phyloP scores from a whole-genome alignment of 2,888 invertebrate genomes.

The Drosophila macrospina region DNA sequence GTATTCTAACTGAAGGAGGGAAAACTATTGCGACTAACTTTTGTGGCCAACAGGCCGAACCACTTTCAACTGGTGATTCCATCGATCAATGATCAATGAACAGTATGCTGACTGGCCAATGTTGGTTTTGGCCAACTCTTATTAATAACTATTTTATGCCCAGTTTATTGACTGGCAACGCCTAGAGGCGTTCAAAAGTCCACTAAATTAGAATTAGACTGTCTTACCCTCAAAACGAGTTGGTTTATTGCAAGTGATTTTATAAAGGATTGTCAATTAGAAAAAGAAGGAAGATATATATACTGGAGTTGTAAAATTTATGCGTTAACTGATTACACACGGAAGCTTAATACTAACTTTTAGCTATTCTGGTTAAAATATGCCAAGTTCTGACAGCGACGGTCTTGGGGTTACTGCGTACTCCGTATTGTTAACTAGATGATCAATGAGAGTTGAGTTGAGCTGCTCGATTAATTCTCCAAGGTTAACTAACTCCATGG shows the following conservation, averaged over 20 bases:
- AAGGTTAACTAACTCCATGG: constrained; percentile 56
- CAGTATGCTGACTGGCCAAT: constrained; percentile 15
- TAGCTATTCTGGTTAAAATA: background rate
- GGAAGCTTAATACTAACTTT: constrained; percentile 7
- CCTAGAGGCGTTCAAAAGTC: constrained; percentile 50
- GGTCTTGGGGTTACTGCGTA: background rate
- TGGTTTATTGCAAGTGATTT: constrained; percentile 33
- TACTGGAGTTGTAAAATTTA: background rate
- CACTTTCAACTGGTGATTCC: constrained; percentile 60
- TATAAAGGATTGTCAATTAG: constrained; percentile 4
- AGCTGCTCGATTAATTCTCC: constrained; percentile 21
- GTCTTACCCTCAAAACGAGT: constrained; percentile 23
- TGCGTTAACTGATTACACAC: constrained; percentile 2
- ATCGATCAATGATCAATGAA: constrained; percentile 68
- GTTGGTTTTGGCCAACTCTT: constrained; percentile 40
- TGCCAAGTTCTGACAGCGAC: background rate
- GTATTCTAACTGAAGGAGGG: background rate
- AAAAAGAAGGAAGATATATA: constrained; percentile 1
- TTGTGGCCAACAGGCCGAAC: constrained; percentile 50
- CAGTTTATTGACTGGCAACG: constrained; percentile 62
- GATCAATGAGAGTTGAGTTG: constrained; percentile 47
- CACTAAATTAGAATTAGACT: constrained; percentile 61
- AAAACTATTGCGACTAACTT: constrained; percentile 14
- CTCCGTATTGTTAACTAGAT: constrained; percentile 34
- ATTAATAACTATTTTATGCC: constrained; percentile 44